Base-by-base conservation (phyloP, 2,888 invertebrate species). In the Pyrrhosoma nymphula region DNA sequence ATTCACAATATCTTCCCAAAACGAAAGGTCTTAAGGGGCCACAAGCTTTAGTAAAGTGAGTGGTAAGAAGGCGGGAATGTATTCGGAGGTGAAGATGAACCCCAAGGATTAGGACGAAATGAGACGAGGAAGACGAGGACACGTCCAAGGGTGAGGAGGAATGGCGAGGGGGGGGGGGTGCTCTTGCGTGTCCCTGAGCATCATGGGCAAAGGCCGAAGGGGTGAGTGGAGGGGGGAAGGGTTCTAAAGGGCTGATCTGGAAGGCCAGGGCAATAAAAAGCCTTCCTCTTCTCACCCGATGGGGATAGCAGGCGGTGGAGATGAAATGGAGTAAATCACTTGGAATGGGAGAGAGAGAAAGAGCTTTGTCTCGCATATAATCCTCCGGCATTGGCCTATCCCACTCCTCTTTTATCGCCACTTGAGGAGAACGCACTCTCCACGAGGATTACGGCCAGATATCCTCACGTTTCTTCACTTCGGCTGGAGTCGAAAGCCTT, bases 301-400 rank as follows among this genome's bases (percentile, higher is more conserved):
- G 55, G 55, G 89, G 39, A 47, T 26, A 55, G 89, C 39, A 16
- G 14, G 89, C 89, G 55, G 56, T 39, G 47, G 14, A 55, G 89
- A 89, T 88, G 88, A 56, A 89, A 89, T 89, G 89, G 55, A 89
- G 89, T 89, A 89, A 89, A 89, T 89, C 89, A 89, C 56, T 89
- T 26, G 89, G 55, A 56, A 89, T 89, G 47, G 89, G 47, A 10
- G 88, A 20, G 47, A 47, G 56, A 55, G 47, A n/a, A 20, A 39
- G 55, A 26, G 55, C 89, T 89, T 89, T 55, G 89, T 89, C 89
- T 89, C 89, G 55, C 16, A 55, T 55, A 89, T 89, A 89, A 89
- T 89, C 23, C 55, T 56, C 35, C 89, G 18, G 47, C 12, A 69
- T 69, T 69, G 69, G 26, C n/a, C 14, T 18, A 8, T 30, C 35